These are phyloP conservation scores for Abrostola tripartita DNA, from an alignment of 2,888 invertebrate species.

Conservation along the genomic window DNA sequence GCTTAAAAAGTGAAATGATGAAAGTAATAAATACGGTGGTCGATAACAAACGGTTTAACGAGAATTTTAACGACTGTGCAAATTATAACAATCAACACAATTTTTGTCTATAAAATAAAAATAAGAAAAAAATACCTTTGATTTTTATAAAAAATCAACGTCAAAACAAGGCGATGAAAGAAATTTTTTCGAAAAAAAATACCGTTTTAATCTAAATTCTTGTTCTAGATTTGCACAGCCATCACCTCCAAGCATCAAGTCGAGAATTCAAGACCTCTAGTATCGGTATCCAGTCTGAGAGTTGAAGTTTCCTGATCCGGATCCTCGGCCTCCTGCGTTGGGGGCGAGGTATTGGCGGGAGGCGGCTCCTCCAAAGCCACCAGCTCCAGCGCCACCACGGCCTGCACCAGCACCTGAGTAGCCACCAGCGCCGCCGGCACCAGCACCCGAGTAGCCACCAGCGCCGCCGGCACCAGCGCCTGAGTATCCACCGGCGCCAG, in stretches of 20 bases:
- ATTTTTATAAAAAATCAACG: slow-evolving; percentile 51
- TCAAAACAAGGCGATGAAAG: slow-evolving; percentile 8
- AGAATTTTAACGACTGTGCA: slow-evolving; percentile 42
- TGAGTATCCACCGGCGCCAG: slow-evolving; percentile 55
- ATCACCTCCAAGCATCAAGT: slow-evolving; percentile 58
- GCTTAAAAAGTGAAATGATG: slow-evolving; percentile 41
- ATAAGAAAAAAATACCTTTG: slow-evolving; percentile 8
- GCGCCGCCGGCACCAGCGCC: slow-evolving; percentile 57
- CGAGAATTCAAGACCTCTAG: slow-evolving; percentile 57
- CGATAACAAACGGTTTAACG: slow-evolving; percentile 30
- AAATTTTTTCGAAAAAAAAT: not conserved
- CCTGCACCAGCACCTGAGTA: slow-evolving; percentile 23
- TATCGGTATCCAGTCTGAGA: slow-evolving; percentile 82
- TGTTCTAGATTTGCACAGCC: slow-evolving; percentile 50
- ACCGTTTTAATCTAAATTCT: slow-evolving; percentile 4
- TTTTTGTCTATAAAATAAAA: slow-evolving; percentile 20
- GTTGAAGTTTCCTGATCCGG: slow-evolving; percentile 83
- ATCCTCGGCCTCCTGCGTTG: slow-evolving; percentile 75
- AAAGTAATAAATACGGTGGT: slow-evolving; percentile 53
- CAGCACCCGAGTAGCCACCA: slow-evolving; percentile 55
- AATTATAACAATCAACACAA: slow-evolving; percentile 35
- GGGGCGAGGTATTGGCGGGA: slow-evolving; percentile 84
- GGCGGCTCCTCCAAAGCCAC: slow-evolving; percentile 69
- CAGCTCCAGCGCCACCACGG: slow-evolving; percentile 51
- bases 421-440: slow-evolving; percentile 49